Base-by-base conservation (phyloP, 2,888 invertebrate species). In the Microdon myrmicae region DNA sequence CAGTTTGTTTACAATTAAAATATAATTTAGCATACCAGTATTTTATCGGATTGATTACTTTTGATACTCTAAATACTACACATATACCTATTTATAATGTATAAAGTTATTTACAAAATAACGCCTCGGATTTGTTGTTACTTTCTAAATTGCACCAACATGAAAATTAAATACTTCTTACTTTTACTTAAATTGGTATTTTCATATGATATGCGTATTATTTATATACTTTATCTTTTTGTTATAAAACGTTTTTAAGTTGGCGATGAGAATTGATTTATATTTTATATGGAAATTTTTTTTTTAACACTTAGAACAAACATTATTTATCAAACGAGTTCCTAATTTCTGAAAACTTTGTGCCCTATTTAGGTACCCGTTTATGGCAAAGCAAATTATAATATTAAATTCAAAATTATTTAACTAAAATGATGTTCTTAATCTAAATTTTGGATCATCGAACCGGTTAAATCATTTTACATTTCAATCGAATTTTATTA, bases 71-170 rank as follows among this genome's bases (percentile, higher is more conserved):
- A n/a, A n/a, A n/a, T n/a, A n/a, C n/a, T n/a, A n/a, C n/a, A n/a
- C n/a, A n/a, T n/a, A n/a, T n/a, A n/a, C n/a, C n/a, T n/a, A n/a
- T n/a, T n/a, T n/a, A 60, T 35, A 20, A 8, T 39, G 35, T 35
- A 19, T 58, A 38, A 41, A n/a, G 20, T 16, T 58, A 64, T 64
- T 56, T 61, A 61, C 61, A 61, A 38, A 49, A 48, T n/a, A n/a
- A 35, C 35, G 41, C 23, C 32, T 25, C 9, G 8, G 34, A 32
- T 13, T 8, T 53, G 9, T 41, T 26, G n/a, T n/a, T n/a, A n/a
- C n/a, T n/a, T n/a, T n/a, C n/a, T 45, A 56, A 39, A 64, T 64
- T 64, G 64, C 64, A 64, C 64, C 64, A 64, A 58, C 31, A 53
- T 45, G 37, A 47, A 53, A 39, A 47, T 47, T 12, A 16, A n/a